phyloP scores from a whole-genome alignment of 2,797 vertebrate genomes.

The Meriones psammophilus region DNA sequence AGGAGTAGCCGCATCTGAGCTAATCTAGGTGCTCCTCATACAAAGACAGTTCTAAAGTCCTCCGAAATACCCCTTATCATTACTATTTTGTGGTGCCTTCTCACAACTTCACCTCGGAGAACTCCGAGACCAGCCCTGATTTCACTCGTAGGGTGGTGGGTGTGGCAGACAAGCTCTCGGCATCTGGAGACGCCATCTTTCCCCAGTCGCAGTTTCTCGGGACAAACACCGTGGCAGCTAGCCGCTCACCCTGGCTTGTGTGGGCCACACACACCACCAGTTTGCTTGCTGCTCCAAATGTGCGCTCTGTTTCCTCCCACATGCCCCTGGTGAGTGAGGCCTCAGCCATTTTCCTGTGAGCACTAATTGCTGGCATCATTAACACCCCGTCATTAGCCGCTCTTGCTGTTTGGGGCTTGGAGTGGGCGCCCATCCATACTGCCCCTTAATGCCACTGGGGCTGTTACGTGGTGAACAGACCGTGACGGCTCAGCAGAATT shows the following conservation, averaged over 20 bases:
- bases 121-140: background rate
- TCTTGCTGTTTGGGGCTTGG: slow-evolving; percentile 81
- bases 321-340: slow-evolving; percentile 61
- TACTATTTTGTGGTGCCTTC: background rate
- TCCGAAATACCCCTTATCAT: background rate
- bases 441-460: slow-evolving; percentile 83
- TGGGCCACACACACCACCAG: background rate
- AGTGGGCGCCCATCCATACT: slow-evolving; percentile 82
- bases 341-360: slow-evolving; percentile 84
- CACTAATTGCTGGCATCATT: slow-evolving; percentile 87
- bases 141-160: background rate
- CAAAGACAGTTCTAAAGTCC: background rate
- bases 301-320: slow-evolving; percentile 22
- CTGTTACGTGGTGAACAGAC: slow-evolving; percentile 84
- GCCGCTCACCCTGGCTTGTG: background rate
- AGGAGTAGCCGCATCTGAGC: background rate
- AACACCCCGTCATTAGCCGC: slow-evolving; percentile 86
- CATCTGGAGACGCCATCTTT: background rate
- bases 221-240: background rate
- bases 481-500: slow-evolving; percentile 83
- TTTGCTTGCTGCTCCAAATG: background rate
- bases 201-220: background rate
- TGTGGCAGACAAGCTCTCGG: background rate
- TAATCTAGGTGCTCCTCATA: background rate
- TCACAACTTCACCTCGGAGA: background rate